Evolutionary conservation across 2,113 vertebrate genomes (phyloP), one percentile per base, ranked within the genome.

Genomic region (Damaliscus lunatus): DNA sequence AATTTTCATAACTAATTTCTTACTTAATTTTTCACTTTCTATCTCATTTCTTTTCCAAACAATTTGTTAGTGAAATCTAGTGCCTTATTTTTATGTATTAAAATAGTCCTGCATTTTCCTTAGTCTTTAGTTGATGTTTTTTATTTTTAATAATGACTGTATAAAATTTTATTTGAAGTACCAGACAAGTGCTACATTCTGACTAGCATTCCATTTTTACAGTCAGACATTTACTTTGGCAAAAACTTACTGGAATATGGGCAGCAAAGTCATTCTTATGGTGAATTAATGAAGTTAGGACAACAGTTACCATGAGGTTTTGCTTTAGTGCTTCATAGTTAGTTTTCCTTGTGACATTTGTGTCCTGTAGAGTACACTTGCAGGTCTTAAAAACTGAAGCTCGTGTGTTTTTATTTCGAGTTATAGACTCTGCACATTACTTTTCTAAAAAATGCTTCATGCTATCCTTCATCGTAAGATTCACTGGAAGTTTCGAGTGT

Each of bases 151-250:
- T 93, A 46, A 97, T 97, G 59, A 87, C 52, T 60, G 0, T 50
- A 12, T 93, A 90, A 91, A 64, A 40, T 96, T 98, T 94, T 95
- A 50, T 93, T 91, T 90, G 43, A 96, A 96, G 77, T 93, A 71
- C 29, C 48, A 96, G 64, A 88, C 46, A 95, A 77, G 23, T 94
- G 29, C 29, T 64, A 53, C 92, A 77, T 90, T 91, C 43, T 94
- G 48, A 96, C 25, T 27, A 88, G 25, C 21, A 50, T 83, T 82
- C 74, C 29, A 74, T 82, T 97, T 96, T 93, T 94, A 81, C 7
- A 90, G 48, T 86, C 67, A 91, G 50, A 57, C 21, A 33, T 64
- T 92, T 91, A 82, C 48, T 93, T 97, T 89, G 81, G 85, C 82
- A 97, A 83, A 91, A 87, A 33, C 17, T 85, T 84, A 29, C 2